Evolutionary conservation across 2,113 vertebrate genomes (phyloP), one percentile per base, ranked within the genome.

Genomic region (Noturus placidus): DNA sequence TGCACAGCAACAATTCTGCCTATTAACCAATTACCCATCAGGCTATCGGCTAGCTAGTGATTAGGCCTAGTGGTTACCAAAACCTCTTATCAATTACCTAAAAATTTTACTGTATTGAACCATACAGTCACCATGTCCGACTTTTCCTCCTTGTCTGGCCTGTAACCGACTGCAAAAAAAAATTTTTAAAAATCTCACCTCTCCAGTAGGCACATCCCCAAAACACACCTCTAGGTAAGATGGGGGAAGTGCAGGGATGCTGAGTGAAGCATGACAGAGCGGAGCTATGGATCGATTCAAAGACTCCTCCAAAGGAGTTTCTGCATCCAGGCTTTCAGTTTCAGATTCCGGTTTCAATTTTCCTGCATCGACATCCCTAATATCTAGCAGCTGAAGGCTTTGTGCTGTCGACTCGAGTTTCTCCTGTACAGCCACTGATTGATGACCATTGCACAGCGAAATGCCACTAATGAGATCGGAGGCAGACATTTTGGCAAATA

Each of bases 231-330:
- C 94, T 57, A 99, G 89, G 86, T 95, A 98, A 0, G 94, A 90
- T 14, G 93, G 89, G 19, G 98, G 96, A 63, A 95, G 89, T n/a
- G 93, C 86, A 22, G 98, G 98, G 87, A 99, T 91, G 91, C 93
- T 98, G 33, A 99, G 96, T 27, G 94, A 80, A 15, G 94, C 95
- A 19, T 95, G 91, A 0, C 97, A 97, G 17, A 99, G 82, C 0
- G 96, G 96, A 22, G 95, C 94, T 1, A 94, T n/a, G 0, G 97
- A 98, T 59, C 1, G 59, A 84, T 91, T 90, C 78, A 99, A 95
- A 1, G 96, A 97, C 15, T 95, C 89, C 74, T 93, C 92, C 0
- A n/a, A 9, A 3, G 85, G 79, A 50, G 65, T 1, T 61, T 77
- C 14, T 4, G 69, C 72, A 25, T n/a, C 90, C 11, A 50, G 76